phyloP scores from a whole-genome alignment of 2,113 vertebrate genomes.

The Speoplatyrhinus poulsoni region DNA sequence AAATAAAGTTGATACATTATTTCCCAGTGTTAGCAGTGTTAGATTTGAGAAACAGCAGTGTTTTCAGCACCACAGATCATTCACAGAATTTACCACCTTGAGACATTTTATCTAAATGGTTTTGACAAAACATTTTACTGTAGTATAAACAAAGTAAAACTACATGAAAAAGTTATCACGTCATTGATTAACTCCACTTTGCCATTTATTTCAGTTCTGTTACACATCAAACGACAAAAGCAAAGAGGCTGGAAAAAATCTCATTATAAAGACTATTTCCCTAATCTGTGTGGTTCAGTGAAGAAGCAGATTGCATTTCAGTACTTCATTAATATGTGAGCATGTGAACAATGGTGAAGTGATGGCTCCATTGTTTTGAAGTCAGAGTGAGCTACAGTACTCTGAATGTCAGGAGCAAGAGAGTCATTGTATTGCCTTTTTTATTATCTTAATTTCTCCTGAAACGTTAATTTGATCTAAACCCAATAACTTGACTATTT shows the following conservation, averaged over 20 bases:
- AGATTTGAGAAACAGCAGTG: neutral
- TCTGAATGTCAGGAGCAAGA: constrained; percentile 2
- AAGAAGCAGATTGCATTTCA: constrained; percentile 71
- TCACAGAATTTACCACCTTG: too few species aligned
- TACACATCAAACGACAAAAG: constrained; percentile 56
- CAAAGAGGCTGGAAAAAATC: constrained; percentile 52
- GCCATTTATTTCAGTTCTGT: constrained; percentile 20
- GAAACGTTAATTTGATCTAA: constrained; percentile 13
- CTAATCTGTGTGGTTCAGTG: constrained; percentile 68
- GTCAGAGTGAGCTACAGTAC: constrained; percentile 38
- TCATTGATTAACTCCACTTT: constrained; percentile 9
- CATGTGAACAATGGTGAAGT: constrained; percentile 61
- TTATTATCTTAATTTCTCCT: constrained; percentile 5
- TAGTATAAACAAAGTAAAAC: neutral
- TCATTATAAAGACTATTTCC: constrained; percentile 70
- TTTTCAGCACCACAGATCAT: too few species aligned
- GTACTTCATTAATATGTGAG: constrained; percentile 74
- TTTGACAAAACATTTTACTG: neutral
- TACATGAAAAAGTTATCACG: neutral
- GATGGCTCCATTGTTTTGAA: constrained; percentile 63
- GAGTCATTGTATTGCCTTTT: constrained; percentile 21
- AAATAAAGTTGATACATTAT: too few species aligned
- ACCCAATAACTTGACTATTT: neutral
- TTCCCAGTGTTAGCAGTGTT: neutral
- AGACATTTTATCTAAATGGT: too few species aligned